Evolutionary conservation across 2,888 invertebrate genomes (phyloP), one percentile per base, ranked within the genome.

Genomic region (Tigriopus californicus): DNA sequence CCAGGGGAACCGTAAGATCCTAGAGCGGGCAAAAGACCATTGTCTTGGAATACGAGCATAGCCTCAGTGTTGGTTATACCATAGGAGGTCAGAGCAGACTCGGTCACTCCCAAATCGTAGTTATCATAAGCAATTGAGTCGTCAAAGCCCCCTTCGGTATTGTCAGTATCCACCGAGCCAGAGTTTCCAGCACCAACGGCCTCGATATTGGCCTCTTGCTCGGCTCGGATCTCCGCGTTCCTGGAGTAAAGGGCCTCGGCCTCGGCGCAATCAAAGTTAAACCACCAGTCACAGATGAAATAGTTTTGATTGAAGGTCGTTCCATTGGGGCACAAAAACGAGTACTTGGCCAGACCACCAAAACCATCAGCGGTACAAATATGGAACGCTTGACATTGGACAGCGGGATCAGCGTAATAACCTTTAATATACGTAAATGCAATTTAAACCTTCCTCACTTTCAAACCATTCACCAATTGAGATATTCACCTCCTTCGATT

Each of bases 251-350:
- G 58, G 25, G 48, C 58, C 20, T 58, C 58, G 33, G 58, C 58
- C 20, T 47, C 47, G 48, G 58, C n/a, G 25, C 58, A 58, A 33
- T 58, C 58, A 49, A 58, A 58, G 58, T 58, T 58, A 48, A 58
- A 58, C 58, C 58, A 58, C 58, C 58, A 58, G 24, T 58, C 58
- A 49, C 58, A 58, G 58, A 58, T 58, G 40, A 58, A 58, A 49
- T 58, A 58, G 58, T 58, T 58, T 47, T 58, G 58, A 25, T 58
- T 58, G 40, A 58, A 58, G 20, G 49, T 41, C 18, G 58, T 58
- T 5, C 58, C 58, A 18, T 58, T 58, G 25, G 58, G 58, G 40
- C 58, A 58, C 48, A 58, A 49, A 49, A 58, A 58, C 2, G 46
- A 46, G 11, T 58, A 58, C 33, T 58, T 58, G 58, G 58, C 47